Conservation (phyloP, 2,888 invertebrate genomes). For the Hydrotaea diabolus region DNA sequence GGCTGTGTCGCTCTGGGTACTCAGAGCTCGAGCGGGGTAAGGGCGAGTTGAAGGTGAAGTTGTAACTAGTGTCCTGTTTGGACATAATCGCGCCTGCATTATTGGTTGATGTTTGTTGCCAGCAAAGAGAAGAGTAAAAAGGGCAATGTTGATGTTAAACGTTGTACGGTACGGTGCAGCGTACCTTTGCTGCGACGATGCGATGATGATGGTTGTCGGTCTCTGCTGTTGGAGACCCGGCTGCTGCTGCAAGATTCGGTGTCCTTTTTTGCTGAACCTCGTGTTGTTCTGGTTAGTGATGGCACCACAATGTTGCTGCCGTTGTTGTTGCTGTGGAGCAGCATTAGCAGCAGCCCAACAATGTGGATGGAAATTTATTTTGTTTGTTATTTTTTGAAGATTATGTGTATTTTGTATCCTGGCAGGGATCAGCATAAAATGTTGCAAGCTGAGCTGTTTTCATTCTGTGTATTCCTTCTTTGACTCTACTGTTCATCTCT, state of each 20-base stretch:
- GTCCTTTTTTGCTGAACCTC: constrained; percentile 46
- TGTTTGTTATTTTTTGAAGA: constrained; percentile 79
- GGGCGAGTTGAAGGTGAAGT: constrained; percentile 5
- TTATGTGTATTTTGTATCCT: constrained; percentile 80
- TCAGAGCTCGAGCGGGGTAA: neutral
- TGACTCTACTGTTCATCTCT: constrained; percentile 58
- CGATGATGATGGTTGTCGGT: constrained; percentile 37
- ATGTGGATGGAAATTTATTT: constrained; percentile 72
- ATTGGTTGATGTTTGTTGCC: constrained; percentile 79
- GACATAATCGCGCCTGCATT: constrained; percentile 80
- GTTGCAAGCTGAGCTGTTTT: constrained; percentile 79
- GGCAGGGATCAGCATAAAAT: constrained; percentile 80
- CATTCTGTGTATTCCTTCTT: constrained; percentile 36
- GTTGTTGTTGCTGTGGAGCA: no score
- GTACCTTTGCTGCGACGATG: constrained; percentile 59
- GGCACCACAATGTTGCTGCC: constrained; percentile 47
- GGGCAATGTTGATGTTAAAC: constrained; percentile 55
- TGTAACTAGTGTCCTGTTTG: constrained; percentile 66
- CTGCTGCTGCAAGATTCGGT: constrained; percentile 61
- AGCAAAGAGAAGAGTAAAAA: constrained; percentile 24
- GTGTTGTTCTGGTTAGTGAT: constrained; percentile 43
- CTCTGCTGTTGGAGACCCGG: constrained; percentile 48
- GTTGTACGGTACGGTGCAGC: constrained; percentile 33
- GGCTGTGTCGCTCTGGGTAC: neutral
- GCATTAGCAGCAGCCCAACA: no score